These are phyloP conservation scores for Herminia tarsipennalis DNA, from an alignment of 2,888 invertebrate species.

Conservation along the genomic window DNA sequence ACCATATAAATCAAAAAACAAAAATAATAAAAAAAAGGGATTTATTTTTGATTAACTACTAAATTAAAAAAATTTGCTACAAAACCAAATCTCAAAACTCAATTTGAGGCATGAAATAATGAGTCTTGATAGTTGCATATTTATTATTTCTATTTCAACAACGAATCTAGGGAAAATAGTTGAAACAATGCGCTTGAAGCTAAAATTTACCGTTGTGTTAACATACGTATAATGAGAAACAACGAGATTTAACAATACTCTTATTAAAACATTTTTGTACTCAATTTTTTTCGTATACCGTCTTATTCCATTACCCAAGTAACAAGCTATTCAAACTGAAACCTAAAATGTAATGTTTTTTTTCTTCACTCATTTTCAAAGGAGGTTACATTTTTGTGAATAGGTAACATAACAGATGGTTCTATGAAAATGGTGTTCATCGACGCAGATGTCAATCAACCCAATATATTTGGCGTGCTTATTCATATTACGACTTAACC, in stretches of 20 bases:
- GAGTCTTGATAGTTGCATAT: slow-evolving; percentile 13
- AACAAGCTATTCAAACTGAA: too few species aligned
- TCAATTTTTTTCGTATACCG: background rate
- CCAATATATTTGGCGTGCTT: slow-evolving; percentile 27
- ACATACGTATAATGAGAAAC: background rate
- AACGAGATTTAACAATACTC: background rate
- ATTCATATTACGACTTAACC: slow-evolving; percentile 21
- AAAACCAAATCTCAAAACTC: background rate
- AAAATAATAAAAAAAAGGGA: too few species aligned
- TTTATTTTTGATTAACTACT: too few species aligned
- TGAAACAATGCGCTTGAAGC: slow-evolving; percentile 29
- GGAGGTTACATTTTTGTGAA: background rate
- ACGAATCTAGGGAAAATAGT: background rate
- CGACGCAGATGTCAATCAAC: slow-evolving; percentile 14
- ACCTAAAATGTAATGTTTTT: too few species aligned
- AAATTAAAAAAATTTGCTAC: too few species aligned
- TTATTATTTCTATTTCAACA: slow-evolving; percentile 11
- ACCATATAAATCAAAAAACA: too few species aligned
- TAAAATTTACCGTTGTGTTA: slow-evolving; percentile 34
- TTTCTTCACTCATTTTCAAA: background rate
- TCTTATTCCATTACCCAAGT: too few species aligned
- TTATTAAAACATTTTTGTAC: background rate
- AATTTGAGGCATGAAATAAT: slow-evolving; percentile 6
- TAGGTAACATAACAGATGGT: slow-evolving; percentile 35
- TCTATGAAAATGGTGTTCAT: slow-evolving; percentile 27